phyloP scores from a whole-genome alignment of 2,888 invertebrate species.

The Pandemis cinnamomeana region DNA sequence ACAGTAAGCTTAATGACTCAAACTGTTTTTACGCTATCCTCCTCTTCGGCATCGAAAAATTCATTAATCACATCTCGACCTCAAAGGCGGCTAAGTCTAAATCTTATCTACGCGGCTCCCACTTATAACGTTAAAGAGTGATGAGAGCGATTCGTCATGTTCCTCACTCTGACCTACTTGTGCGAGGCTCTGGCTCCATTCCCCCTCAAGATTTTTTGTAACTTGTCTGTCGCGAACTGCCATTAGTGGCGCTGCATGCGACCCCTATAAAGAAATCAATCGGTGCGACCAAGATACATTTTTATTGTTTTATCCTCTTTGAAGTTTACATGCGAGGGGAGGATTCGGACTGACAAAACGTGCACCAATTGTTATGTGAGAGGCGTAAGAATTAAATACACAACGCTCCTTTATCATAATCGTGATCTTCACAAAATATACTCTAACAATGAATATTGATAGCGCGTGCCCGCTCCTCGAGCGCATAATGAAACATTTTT shows the following conservation, averaged over 20 bases:
- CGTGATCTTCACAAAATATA: constrained; percentile 34
- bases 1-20: constrained; percentile 44
- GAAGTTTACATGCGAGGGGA: constrained; percentile 42
- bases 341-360: background rate
- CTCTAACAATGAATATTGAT: constrained; percentile 58
- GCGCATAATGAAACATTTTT: constrained; percentile 62
- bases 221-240: constrained; percentile 56
- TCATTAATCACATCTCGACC: constrained; percentile 59
- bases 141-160: constrained; percentile 78
- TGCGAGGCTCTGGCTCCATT: constrained; percentile 51
- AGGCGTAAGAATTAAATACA: constrained; percentile 20
- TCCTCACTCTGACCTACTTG: constrained; percentile 73
- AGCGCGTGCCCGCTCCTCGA: constrained; percentile 53
- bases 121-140: constrained; percentile 67
- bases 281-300: constrained; percentile 60
- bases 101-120: constrained; percentile 67
- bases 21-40: constrained; percentile 15
- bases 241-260: constrained; percentile 54
- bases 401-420: constrained; percentile 32
- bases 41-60: constrained; percentile 47
- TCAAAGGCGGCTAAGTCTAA: constrained; percentile 60
- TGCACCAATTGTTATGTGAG: constrained; percentile 2
- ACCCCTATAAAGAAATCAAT: constrained; percentile 67
- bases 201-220: constrained; percentile 55
- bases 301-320: constrained; percentile 64